phyloP scores from a whole-genome alignment of 1,140 invertebrate species.

The Mercenaria mercenaria region DNA sequence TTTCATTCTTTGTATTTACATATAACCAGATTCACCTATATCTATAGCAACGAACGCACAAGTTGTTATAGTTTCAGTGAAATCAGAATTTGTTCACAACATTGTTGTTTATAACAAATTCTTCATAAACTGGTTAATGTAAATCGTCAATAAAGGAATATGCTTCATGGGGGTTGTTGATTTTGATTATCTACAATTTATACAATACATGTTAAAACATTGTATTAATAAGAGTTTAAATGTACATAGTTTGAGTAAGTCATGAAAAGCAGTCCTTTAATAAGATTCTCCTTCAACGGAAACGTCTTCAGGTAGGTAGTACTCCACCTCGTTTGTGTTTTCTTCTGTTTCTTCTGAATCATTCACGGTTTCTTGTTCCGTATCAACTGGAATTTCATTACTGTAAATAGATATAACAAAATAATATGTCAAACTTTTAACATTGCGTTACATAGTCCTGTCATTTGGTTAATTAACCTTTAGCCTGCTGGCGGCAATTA shows the following conservation, averaged over 20 bases:
- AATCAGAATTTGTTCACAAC: slow-evolving; percentile 9
- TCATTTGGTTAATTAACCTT: no score
- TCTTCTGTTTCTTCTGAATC: neutral
- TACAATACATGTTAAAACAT: no score
- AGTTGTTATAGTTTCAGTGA: slow-evolving; percentile 20
- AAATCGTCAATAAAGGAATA: neutral
- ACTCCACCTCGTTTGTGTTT: neutral
- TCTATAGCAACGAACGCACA: slow-evolving; percentile 28
- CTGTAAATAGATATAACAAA: neutral
- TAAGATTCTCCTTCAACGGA: no score
- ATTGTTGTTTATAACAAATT: neutral
- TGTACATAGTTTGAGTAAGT: no score
- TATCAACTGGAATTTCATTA: neutral
- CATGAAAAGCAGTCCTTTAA: no score
- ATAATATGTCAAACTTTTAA: no score
- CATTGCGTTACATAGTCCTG: no score
- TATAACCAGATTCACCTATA: neutral
- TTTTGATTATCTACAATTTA: neutral
- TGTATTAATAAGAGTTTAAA: no score
- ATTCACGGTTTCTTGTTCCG: neutral
- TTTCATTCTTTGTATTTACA: neutral
- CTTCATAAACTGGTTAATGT: neutral
- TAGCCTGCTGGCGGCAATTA: no score
- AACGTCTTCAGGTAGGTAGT: neutral
- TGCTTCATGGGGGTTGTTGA: neutral